These are phyloP conservation scores for Sinopyrophorus schimmeli DNA, from an alignment of 2,888 invertebrate species.

Conservation along the genomic window DNA sequence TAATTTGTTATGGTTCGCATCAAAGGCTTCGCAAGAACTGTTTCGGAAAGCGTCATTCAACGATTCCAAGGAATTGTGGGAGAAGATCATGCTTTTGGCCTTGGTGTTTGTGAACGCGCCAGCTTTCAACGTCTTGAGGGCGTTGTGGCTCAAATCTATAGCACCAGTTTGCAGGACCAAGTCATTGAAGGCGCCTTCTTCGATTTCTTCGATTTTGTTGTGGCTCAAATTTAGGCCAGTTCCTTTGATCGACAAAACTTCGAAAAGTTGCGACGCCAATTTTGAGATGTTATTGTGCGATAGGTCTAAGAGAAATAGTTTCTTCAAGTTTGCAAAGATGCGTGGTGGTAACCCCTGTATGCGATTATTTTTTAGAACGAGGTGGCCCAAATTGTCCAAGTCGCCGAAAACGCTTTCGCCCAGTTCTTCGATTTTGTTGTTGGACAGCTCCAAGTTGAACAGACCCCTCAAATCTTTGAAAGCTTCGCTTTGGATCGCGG, in stretches of 20 bases:
- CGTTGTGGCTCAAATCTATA: background rate
- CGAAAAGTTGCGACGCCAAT: background rate
- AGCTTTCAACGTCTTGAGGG: background rate
- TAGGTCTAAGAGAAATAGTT: too few relatives aligned
- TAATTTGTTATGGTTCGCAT: background rate
- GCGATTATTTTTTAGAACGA: conserved; percentile 4
- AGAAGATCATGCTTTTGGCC: background rate
- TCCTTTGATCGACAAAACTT: background rate
- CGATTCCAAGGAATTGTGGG: background rate
- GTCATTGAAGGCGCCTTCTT: background rate
- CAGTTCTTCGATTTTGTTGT: conserved; percentile 2
- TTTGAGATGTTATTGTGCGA: background rate
- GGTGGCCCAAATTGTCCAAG: background rate
- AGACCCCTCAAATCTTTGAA: background rate
- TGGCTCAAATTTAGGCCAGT: background rate
- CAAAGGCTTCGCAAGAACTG: background rate
- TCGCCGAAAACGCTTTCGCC: background rate
- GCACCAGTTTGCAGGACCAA: background rate
- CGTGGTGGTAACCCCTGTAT: too few relatives aligned
- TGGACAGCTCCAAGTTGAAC: background rate
- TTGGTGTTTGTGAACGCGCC: background rate
- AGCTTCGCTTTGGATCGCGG: background rate
- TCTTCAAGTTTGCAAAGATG: too few relatives aligned
- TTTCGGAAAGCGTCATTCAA: background rate
- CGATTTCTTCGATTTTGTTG: background rate